Percentiles rank a stretch among this genome's conserved stretches.
These are phyloP conservation scores for Nesospiza acunhae DNA, from an alignment of 2,113 vertebrate genomes.

Conservation along the genomic window DNA sequence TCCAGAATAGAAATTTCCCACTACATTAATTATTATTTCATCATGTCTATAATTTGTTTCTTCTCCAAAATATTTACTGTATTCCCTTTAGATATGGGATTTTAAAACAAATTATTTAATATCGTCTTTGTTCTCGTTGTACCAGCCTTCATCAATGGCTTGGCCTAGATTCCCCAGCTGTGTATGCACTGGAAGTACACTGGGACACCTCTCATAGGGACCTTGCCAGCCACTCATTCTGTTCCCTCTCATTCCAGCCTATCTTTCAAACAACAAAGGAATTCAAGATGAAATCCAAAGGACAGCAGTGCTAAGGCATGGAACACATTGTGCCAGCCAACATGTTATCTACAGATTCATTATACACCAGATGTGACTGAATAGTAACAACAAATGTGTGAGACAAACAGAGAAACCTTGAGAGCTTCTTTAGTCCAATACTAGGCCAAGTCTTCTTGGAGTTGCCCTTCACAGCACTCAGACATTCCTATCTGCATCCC, in stretches of 20 bases:
- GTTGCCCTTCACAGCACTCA: not conserved
- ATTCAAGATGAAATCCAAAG: not conserved
- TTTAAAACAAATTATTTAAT: not conserved
- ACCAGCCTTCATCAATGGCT: not conserved
- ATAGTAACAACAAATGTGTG: not conserved
- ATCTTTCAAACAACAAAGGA: not conserved
- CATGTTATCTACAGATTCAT: accelerated
- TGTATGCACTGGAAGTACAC: not conserved
- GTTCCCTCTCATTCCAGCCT: not conserved
- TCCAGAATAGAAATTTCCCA: not conserved
- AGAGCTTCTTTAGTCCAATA: not conserved
- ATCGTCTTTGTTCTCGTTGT: not conserved
- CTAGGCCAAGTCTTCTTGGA: not conserved
- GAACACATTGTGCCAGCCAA: not conserved
- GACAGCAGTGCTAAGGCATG: not conserved
- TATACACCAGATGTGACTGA: not conserved
- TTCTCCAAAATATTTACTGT: not conserved
- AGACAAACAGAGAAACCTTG: not conserved
- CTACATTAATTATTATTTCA: not conserved
- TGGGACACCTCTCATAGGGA: not conserved
- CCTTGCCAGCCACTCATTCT: not conserved
- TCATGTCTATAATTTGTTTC: not conserved
- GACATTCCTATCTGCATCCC: not conserved
- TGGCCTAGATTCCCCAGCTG: not conserved
- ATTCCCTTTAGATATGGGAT: not conserved